Evolutionary conservation across 2,888 invertebrate species (phyloP).

Genomic region (Agrotis ipsilon): DNA sequence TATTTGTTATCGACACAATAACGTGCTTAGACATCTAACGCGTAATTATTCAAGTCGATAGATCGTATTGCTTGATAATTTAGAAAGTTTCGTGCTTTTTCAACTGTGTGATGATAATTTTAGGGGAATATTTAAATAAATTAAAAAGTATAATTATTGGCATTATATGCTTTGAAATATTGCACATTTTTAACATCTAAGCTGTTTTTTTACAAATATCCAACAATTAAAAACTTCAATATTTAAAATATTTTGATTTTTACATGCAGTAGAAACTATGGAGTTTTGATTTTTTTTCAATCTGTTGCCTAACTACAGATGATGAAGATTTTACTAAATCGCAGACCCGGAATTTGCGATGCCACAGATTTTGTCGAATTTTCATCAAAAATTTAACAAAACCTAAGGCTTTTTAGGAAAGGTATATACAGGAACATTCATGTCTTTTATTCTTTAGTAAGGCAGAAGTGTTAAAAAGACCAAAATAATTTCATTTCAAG

Average conservation of each 20-base stretch:
- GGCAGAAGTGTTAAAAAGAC: neutral
- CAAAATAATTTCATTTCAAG: no score
- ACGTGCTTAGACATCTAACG: conserved; percentile 59
- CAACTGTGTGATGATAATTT: conserved; percentile 15
- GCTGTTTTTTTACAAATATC: conserved; percentile 2
- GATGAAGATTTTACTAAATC: neutral
- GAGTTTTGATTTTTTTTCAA: neutral
- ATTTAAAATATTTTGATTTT: neutral
- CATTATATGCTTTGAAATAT: conserved; percentile 34
- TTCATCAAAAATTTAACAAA: neutral
- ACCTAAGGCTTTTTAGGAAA: neutral
- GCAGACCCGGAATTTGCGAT: neutral
- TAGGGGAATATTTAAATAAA: neutral
- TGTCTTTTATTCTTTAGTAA: neutral
- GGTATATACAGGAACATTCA: no score
- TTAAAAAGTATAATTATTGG: conserved; percentile 29
- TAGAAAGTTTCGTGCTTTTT: conserved; percentile 1
- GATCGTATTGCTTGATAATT: conserved; percentile 32
- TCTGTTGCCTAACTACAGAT: neutral
- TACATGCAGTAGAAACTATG: neutral
- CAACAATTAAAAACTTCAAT: neutral
- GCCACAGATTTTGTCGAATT: neutral
- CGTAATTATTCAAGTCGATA: conserved; percentile 54
- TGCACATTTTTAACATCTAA: conserved; percentile 1
- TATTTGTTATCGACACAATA: conserved; percentile 48